Conservation (phyloP, 2,888 invertebrate genomes). For the Tenthredo mesomela region DNA sequence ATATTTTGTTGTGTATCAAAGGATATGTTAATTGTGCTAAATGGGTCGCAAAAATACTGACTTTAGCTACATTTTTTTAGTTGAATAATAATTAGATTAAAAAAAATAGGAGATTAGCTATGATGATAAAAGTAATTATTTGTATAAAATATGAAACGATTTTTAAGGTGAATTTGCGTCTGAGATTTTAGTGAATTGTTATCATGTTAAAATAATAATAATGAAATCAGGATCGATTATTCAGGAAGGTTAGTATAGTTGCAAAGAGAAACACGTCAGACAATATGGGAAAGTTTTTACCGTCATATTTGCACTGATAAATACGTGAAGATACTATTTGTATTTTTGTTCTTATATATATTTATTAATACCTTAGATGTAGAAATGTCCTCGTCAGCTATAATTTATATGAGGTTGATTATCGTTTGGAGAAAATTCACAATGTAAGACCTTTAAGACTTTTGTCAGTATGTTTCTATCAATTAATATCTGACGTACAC, state of each 20-base stretch:
- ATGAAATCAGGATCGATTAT: constrained; percentile 24
- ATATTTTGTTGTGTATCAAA: not conserved
- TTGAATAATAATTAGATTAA: not conserved
- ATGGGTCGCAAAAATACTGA: not conserved
- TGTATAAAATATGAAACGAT: not conserved
- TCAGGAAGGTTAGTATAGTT: constrained; percentile 38
- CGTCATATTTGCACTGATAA: not conserved
- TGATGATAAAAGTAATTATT: not conserved
- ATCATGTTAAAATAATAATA: constrained; percentile 17
- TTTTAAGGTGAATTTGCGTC: not conserved
- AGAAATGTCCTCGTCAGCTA: not conserved
- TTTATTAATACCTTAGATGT: not conserved
- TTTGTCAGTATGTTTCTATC: not conserved
- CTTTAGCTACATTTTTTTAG: not conserved
- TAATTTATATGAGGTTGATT: not conserved
- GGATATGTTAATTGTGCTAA: not conserved
- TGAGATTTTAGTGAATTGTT: not conserved
- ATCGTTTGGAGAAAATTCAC: not conserved
- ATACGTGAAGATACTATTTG: not conserved
- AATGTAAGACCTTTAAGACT: not conserved
- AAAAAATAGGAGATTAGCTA: not conserved
- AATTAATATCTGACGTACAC: not conserved
- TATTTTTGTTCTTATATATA: not conserved
- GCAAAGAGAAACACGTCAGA: constrained; percentile 39
- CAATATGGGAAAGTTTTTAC: constrained; percentile 37